Conservation (phyloP, 2,113 vertebrate genomes). For the Rhizomys pruinosus region DNA sequence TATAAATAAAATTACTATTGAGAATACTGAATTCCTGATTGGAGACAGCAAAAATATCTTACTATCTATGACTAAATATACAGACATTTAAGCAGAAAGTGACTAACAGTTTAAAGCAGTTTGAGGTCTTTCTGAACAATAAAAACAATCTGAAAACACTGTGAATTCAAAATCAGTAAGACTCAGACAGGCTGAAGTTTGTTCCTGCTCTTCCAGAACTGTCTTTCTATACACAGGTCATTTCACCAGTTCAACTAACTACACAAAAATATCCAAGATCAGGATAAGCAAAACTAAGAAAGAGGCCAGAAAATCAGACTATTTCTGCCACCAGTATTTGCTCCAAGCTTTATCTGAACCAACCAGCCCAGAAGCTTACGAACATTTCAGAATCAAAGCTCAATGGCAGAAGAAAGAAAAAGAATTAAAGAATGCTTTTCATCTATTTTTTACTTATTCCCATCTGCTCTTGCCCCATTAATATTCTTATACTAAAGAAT, state of each 20-base stretch:
- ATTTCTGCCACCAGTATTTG: not conserved
- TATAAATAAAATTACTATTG: conserved; percentile 32
- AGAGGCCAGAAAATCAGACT: not conserved
- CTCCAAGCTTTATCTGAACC: not conserved
- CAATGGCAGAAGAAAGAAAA: conserved; percentile 30
- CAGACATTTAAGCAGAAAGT: conserved; percentile 25
- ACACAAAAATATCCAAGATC: not conserved
- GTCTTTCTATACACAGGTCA: not conserved
- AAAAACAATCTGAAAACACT: not conserved
- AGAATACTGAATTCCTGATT: conserved; percentile 22
- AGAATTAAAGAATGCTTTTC: conserved; percentile 17
- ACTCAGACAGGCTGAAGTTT: not conserved
- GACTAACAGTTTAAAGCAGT: conserved; percentile 41
- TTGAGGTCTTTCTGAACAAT: conserved; percentile 48
- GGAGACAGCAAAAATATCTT: not conserved
- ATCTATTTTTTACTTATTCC: not conserved
- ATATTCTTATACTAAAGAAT: conserved; percentile 17
- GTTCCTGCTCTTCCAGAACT: not conserved
- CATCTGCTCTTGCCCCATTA: not conserved
- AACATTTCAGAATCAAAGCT: conserved; percentile 42
- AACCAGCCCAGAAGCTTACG: not conserved
- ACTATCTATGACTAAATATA: not conserved
- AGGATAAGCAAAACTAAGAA: not conserved
- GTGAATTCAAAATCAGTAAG: not conserved
- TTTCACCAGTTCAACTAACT: not conserved